Base-by-base conservation (phyloP, 2,888 invertebrate genomes). In the Scrobipalpa costella region DNA sequence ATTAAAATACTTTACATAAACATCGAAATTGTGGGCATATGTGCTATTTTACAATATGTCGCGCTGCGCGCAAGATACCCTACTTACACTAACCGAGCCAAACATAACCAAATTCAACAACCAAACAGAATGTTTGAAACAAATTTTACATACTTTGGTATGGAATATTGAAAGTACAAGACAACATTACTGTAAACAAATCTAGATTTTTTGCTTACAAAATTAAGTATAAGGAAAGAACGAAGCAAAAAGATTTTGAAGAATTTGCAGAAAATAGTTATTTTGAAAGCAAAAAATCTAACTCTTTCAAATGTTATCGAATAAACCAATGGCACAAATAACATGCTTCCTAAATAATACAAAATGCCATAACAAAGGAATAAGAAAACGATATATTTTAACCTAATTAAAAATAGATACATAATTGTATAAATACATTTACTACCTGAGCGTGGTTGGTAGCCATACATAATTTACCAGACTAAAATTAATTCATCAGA, bases 1-100 rank as follows among this genome's bases (percentile, higher is more conserved):
- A 84, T 80, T 81, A 80, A 81, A 79, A 81, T 81, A 83, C 73
- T 75, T 75, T 73, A 74, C 70, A 72, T 79, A 83, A 27, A 83
- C 78, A 84, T 79, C 78, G 76, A 76, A 74, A 78, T 76, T 71
- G 71, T 72, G 76, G 67, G 70, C 66, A 66, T 13, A 73, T 64
- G 62, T 68, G 67, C 68, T 74, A 66, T 64, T 63, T 71, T 71
- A 73, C 71, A 73, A 71, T 68, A 70, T 68, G 68, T 67, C 66
- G 55, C 66, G 61, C 64, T 44, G 40, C 17, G 36, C 15, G 36
- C 21, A 58, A 63, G 15, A 38, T 38, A 59, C 59, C 44, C 33
- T 63, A 58, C 61, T 38, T 61, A 40, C 17, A 34, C 61, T 47
- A 34, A 55, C 34, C 33, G 33, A 55, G 34, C 55, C 33, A 47